Conservation (phyloP, 1,140 invertebrate genomes). For the Dufourea novaeangliae region DNA sequence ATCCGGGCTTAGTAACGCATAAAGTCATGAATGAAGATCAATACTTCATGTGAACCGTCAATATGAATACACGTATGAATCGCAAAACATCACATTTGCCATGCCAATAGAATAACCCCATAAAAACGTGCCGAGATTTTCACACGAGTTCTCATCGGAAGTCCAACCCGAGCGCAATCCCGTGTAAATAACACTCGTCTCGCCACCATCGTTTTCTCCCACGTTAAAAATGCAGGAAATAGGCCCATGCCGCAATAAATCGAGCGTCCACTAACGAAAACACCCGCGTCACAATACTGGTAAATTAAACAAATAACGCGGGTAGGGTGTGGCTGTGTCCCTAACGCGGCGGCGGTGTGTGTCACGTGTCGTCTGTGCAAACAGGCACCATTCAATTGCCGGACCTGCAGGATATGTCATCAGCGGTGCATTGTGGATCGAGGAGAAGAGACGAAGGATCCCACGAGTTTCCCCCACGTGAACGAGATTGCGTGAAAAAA, state of each 20-base stretch:
- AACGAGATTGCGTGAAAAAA: slow-evolving; percentile 6
- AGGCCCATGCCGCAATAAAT: slow-evolving; percentile 47
- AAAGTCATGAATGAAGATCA: background rate
- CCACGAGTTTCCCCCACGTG: slow-evolving; percentile 40
- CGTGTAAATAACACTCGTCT: background rate
- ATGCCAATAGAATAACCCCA: background rate
- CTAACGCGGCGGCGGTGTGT: slow-evolving; percentile 37
- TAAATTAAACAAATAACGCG: slow-evolving; percentile 77
- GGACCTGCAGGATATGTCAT: slow-evolving; percentile 56
- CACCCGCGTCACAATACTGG: slow-evolving; percentile 68
- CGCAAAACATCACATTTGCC: background rate
- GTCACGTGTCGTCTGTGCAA: slow-evolving; percentile 67
- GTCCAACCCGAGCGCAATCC: background rate
- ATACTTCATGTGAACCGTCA: background rate
- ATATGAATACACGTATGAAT: background rate
- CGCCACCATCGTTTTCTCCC: slow-evolving; percentile 16
- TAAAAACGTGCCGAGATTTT: background rate
- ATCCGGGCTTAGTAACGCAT: background rate
- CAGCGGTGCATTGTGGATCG: slow-evolving; percentile 59
- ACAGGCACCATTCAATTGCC: slow-evolving; percentile 65
- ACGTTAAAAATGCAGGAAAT: slow-evolving; percentile 63
- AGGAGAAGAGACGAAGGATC: slow-evolving; percentile 42
- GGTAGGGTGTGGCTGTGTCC: slow-evolving; percentile 51
- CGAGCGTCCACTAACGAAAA: slow-evolving; percentile 40
- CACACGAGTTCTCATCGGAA: background rate